A percentile compares a stretch with the other conserved stretches of the same genome.
phyloP scores from a whole-genome alignment of 1,140 invertebrate genomes.

The Lerema accius region DNA sequence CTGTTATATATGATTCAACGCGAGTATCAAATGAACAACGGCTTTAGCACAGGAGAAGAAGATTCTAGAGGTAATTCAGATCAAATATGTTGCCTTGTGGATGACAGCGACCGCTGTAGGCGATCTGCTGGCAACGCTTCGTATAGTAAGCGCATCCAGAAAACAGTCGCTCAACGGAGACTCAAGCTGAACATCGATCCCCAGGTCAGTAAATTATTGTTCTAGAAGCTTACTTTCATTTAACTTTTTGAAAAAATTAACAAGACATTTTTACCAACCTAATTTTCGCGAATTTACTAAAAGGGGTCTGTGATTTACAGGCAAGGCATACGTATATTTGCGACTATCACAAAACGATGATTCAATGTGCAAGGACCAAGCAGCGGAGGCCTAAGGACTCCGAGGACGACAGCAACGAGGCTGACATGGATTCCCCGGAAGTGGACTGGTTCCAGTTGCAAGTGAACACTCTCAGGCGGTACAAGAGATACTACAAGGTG shows the following conservation, averaged over 20 bases:
- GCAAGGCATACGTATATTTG: constrained; percentile 98
- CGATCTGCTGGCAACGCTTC: constrained; percentile 96
- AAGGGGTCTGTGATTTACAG: constrained; percentile 80
- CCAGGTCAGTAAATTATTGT: constrained; percentile 81
- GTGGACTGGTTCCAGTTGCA: constrained; percentile 96
- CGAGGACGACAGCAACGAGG: constrained; percentile 95
- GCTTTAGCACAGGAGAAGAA: constrained; percentile 95
- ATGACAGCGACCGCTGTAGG: constrained; percentile 93
- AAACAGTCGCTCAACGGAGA: constrained; percentile 95
- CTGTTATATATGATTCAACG: constrained; percentile 83
- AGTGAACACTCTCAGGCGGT: constrained; percentile 95
- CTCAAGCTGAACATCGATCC: constrained; percentile 95
- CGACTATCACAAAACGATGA: constrained; percentile 97
- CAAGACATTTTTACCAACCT: neutral
- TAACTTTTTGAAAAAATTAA: constrained; percentile 5
- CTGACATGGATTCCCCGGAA: constrained; percentile 94
- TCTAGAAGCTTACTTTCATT: constrained; percentile 36
- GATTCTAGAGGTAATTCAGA: constrained; percentile 92
- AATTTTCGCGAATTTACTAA: constrained; percentile 23
- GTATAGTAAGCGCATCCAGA: constrained; percentile 98
- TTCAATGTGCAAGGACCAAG: constrained; percentile 95
- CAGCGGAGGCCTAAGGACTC: constrained; percentile 94
- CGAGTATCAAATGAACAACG: constrained; percentile 88
- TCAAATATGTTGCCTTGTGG: constrained; percentile 97
- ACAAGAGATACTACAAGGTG: constrained; percentile 97